Percentiles rank a stretch among this genome's conserved stretches.
phyloP scores from a whole-genome alignment of 2,888 invertebrate species.

The Cataglyphis altisquamis region DNA sequence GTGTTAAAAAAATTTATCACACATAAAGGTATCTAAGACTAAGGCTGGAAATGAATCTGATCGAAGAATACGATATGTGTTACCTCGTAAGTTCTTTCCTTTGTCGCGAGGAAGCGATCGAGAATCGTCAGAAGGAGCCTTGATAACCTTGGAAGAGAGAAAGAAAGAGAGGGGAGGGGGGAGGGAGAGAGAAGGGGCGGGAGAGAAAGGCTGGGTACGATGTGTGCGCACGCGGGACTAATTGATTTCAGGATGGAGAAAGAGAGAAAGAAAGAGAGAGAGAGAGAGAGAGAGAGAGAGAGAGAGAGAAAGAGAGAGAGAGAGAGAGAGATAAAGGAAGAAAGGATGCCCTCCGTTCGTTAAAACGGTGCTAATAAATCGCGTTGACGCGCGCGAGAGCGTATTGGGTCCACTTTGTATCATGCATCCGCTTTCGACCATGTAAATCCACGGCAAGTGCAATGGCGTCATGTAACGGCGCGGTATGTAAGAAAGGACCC shows the following conservation, averaged over 20 bases:
- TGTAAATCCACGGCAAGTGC: slow-evolving; percentile 49
- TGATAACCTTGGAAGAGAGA: slow-evolving; percentile 46
- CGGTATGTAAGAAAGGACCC: not conserved
- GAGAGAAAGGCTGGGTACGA: slow-evolving; percentile 47
- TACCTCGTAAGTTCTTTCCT: slow-evolving; percentile 25
- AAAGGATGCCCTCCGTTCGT: slow-evolving; percentile 43
- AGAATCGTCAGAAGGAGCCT: slow-evolving; percentile 40
- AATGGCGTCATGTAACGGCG: slow-evolving; percentile 15
- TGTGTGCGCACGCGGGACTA: slow-evolving; percentile 48
- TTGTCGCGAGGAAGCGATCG: slow-evolving; percentile 43
- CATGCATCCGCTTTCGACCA: slow-evolving; percentile 36
- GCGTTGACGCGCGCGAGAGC: slow-evolving; percentile 45
- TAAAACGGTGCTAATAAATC: slow-evolving; percentile 51
- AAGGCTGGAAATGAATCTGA: not conserved
- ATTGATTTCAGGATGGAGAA: slow-evolving; percentile 39
- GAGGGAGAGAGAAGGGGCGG: slow-evolving; percentile 16
- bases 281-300: slow-evolving; percentile 22
- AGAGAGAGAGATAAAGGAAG: slow-evolving; percentile 28
- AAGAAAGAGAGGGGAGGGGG: slow-evolving; percentile 28
- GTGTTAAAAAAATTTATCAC: slow-evolving; percentile 11
- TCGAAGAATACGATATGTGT: slow-evolving; percentile 9
- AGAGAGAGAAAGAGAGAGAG: not conserved
- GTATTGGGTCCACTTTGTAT: slow-evolving; percentile 37
- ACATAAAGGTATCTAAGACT: not conserved
- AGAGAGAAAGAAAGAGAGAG: not conserved